phyloP scores from a whole-genome alignment of 2,113 vertebrate genomes.

The Xiphophorus maculatus region DNA sequence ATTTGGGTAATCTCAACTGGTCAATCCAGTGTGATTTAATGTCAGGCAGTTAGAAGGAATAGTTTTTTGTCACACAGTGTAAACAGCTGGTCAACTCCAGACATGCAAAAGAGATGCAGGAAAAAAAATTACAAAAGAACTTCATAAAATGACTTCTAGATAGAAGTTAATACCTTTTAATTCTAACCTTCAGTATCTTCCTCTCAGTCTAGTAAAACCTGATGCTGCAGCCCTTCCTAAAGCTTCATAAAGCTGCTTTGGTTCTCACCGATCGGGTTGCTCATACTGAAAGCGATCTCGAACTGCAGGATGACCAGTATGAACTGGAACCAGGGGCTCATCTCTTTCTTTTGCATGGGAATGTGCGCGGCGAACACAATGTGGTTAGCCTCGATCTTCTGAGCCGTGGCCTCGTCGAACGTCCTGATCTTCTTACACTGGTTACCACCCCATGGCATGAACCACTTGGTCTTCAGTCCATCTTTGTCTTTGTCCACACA shows the following conservation, averaged over 20 bases:
- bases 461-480: constrained; percentile 86
- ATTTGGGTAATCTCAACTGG: too few species aligned
- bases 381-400: constrained; percentile 92
- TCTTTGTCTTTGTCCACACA: constrained; percentile 89
- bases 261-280: constrained; percentile 92
- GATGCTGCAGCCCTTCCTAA: background rate
- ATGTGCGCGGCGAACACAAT: constrained; percentile 95
- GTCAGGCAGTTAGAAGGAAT: too few species aligned
- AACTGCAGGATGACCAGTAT: constrained; percentile 95
- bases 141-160: too few species aligned
- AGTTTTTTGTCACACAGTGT: too few species aligned
- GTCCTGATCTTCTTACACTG: constrained; percentile 87
- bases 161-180: background rate
- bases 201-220: background rate
- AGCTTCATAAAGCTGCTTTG: background rate
- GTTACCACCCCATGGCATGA: constrained; percentile 92
- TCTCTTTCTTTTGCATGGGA: constrained; percentile 88
- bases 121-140: background rate
- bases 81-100: background rate
- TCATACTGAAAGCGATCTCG: constrained; percentile 92
- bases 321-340: constrained; percentile 99
- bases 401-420: constrained; percentile 89
- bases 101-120: background rate
- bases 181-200: too few species aligned
- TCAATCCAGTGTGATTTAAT: too few species aligned